phyloP scores from a whole-genome alignment of 2,888 invertebrate genomes.

The Pristionchus exspectatus region DNA sequence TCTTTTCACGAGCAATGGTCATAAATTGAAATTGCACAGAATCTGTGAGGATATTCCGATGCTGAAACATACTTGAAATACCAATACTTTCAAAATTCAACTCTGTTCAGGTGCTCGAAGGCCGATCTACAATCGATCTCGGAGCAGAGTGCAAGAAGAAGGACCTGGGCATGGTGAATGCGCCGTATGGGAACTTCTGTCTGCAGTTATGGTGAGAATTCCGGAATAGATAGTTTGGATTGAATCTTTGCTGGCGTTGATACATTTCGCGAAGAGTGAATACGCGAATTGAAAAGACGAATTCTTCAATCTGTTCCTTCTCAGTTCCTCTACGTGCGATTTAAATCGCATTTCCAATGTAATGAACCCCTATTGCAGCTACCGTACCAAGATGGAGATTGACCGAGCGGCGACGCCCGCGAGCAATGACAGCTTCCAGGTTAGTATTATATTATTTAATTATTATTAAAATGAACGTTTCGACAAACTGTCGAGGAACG shows the following conservation, averaged over 20 bases:
- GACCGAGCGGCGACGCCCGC: constrained; percentile 56
- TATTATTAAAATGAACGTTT: background rate
- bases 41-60: background rate
- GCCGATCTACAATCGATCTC: constrained; percentile 56
- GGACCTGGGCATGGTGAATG: background rate
- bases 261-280: background rate
- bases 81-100: background rate
- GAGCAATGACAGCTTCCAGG: constrained; percentile 59
- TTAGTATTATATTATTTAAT: background rate
- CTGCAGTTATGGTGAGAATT: constrained; percentile 23
- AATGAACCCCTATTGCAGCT: background rate
- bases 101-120: constrained; percentile 53
- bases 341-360: too few species aligned
- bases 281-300: background rate
- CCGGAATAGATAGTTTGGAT: background rate
- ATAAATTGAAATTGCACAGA: background rate
- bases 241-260: background rate
- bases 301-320: background rate
- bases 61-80: background rate
- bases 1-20: too few species aligned
- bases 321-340: too few species aligned
- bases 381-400: constrained; percentile 60
- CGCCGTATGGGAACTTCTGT: constrained; percentile 42
- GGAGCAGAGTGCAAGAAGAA: constrained; percentile 54
- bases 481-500: too few species aligned